A percentile compares a stretch with the other conserved stretches of the same genome.
Evolutionary conservation across 2,888 invertebrate species (phyloP).

Genomic region (Heterodera filipjevi): DNA sequence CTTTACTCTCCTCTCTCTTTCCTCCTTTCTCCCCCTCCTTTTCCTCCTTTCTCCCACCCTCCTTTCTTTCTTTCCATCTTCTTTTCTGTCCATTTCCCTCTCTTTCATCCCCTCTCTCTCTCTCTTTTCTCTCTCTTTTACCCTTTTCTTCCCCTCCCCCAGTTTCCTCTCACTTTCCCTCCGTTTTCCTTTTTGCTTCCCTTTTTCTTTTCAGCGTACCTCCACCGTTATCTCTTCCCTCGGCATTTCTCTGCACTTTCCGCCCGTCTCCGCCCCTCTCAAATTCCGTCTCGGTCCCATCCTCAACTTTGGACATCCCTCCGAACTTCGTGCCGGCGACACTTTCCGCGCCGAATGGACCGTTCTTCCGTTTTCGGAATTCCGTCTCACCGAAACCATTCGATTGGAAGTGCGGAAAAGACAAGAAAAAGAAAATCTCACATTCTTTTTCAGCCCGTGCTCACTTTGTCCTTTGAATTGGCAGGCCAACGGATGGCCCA

Average conservation of each 20-base stretch:
- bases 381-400: slow-evolving; percentile 29
- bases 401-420: background rate
- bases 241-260: slow-evolving; percentile 9
- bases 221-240: background rate
- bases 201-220: background rate
- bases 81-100: background rate
- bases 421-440: too few relatives aligned
- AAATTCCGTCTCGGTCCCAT: slow-evolving; percentile 43
- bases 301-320: slow-evolving; percentile 34
- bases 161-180: too few relatives aligned
- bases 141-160: too few relatives aligned
- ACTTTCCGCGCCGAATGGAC: slow-evolving; percentile 33
- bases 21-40: too few relatives aligned
- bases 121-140: background rate
- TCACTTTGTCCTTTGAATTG: slow-evolving; percentile 34
- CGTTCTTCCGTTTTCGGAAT: slow-evolving; percentile 34
- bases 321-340: slow-evolving; percentile 19
- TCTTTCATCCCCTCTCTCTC: background rate
- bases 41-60: too few relatives aligned
- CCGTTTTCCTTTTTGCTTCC: too few relatives aligned
- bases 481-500: slow-evolving; percentile 34
- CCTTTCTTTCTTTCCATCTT: background rate
- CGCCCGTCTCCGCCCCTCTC: background rate
- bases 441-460: slow-evolving; percentile 36
- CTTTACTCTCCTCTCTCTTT: too few relatives aligned